These are phyloP conservation scores for Eristalis intricaria DNA, from an alignment of 2,888 invertebrate genomes.

Conservation along the genomic window DNA sequence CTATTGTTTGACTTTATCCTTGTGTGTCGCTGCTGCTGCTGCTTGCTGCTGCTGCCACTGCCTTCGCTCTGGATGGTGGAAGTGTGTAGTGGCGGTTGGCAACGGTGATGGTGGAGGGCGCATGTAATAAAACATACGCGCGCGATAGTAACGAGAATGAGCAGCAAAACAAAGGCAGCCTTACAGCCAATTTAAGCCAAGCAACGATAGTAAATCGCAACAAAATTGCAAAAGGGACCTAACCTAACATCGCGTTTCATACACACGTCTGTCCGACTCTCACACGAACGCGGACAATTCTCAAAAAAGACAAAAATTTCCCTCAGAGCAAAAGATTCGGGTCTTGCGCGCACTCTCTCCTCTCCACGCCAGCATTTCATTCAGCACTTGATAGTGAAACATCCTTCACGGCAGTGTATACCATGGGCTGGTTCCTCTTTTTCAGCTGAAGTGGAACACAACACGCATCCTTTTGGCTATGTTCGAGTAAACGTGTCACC, in stretches of 20 bases:
- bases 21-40: conserved; percentile 19
- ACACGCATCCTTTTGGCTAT: conserved; percentile 20
- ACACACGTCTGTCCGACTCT: background rate
- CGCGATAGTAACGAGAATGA: conserved; percentile 19
- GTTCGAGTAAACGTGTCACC: conserved; percentile 56
- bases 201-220: conserved; percentile 65
- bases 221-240: conserved; percentile 54
- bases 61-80: background rate
- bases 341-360: background rate
- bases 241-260: conserved; percentile 32
- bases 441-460: conserved; percentile 23
- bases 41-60: background rate
- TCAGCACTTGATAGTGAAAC: background rate
- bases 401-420: background rate
- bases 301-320: background rate
- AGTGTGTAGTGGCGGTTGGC: background rate
- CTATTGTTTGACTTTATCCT: conserved; percentile 56
- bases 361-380: background rate
- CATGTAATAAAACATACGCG: conserved; percentile 59
- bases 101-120: conserved; percentile 6
- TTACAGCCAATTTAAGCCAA: conserved; percentile 68
- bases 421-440: background rate
- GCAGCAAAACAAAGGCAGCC: conserved; percentile 52
- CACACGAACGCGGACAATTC: conserved; percentile 18
- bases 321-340: background rate